Evolutionary conservation across 2,113 vertebrate species (phyloP).

Genomic region (Tragelaphus scriptus): DNA sequence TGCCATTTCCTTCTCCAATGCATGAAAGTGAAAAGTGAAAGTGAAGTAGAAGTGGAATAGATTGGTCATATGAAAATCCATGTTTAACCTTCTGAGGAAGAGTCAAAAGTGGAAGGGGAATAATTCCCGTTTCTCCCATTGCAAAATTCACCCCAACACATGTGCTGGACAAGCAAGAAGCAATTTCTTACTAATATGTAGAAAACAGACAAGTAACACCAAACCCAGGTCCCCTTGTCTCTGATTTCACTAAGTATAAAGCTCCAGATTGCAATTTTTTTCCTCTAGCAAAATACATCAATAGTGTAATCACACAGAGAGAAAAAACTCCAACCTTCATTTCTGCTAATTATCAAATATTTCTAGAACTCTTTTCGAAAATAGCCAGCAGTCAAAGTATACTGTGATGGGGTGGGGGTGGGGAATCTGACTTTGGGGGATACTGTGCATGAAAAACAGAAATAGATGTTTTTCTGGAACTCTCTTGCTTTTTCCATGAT

Average conservation of each 20-base stretch:
- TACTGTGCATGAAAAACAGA: background rate
- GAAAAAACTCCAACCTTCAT: background rate
- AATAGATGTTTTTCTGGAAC: no score
- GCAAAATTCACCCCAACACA: background rate
- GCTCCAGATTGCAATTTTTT: background rate
- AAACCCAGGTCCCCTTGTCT: background rate
- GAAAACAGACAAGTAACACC: background rate
- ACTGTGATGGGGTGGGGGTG: background rate
- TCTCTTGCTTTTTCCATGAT: no score
- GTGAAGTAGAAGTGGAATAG: background rate
- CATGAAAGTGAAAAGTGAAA: no score
- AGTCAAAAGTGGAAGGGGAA: background rate
- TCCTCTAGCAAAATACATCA: background rate
- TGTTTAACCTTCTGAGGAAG: background rate
- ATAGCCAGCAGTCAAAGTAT: background rate
- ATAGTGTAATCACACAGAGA: background rate
- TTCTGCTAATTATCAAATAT: background rate
- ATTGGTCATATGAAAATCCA: background rate
- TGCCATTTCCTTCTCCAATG: no score
- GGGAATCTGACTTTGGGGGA: background rate
- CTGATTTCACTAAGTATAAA: conserved; percentile 36
- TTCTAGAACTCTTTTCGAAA: conserved; percentile 32
- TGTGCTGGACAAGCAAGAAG: background rate
- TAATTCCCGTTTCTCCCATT: background rate
- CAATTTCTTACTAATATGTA: background rate